Conservation (phyloP, 2,113 vertebrate genomes). For the Fulmarus glacialis region DNA sequence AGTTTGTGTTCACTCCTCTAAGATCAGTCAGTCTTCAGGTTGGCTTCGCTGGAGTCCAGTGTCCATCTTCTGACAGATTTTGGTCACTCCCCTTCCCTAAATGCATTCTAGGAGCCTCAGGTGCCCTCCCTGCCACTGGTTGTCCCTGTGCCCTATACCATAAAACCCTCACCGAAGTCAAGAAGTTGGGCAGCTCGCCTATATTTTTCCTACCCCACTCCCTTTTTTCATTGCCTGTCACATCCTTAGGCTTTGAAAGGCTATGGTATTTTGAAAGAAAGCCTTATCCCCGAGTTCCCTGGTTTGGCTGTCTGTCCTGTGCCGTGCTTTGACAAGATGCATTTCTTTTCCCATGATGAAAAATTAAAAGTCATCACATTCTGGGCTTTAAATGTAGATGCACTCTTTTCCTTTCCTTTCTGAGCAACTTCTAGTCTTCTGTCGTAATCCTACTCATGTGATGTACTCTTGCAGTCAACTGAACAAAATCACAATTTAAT, state of each 20-base stretch:
- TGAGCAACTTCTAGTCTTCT: background rate
- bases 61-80: background rate
- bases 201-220: background rate
- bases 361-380: background rate
- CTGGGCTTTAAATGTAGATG: background rate
- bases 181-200: background rate
- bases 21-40: background rate
- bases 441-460: fast-evolving
- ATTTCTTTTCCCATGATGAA: background rate
- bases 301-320: background rate
- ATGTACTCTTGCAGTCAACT: background rate
- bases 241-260: background rate
- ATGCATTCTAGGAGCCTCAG: background rate
- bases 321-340: background rate
- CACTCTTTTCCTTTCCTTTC: background rate
- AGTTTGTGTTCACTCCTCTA: background rate
- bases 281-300: background rate
- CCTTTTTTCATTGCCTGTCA: background rate
- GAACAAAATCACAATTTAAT: background rate
- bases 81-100: fast-evolving
- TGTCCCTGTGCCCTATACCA: background rate
- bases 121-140: background rate
- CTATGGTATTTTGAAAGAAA: background rate
- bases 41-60: background rate
- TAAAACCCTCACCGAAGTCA: fast-evolving